These are phyloP conservation scores for Podarcis siculus DNA, from an alignment of 2,797 vertebrate genomes.

Conservation along the genomic window DNA sequence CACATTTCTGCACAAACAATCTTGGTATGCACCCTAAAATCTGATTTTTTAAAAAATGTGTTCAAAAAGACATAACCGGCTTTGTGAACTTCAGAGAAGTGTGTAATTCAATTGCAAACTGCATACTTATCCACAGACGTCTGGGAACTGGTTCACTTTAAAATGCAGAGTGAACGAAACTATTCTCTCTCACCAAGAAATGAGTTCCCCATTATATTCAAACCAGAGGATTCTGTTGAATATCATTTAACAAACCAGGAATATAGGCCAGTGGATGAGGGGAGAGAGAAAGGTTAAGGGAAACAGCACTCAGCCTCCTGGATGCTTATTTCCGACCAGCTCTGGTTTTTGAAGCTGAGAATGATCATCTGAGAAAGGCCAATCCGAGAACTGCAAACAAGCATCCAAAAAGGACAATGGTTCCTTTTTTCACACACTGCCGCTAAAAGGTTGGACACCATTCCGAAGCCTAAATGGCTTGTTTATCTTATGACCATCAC, in stretches of 20 bases:
- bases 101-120: background rate
- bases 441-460: background rate
- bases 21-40: too few species aligned
- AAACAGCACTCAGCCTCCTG: background rate
- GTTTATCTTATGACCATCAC: background rate
- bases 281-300: background rate
- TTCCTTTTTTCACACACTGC: background rate
- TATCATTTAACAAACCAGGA: background rate
- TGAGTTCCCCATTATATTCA: background rate
- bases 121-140: background rate
- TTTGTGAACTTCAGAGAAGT: background rate
- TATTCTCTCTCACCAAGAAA: background rate
- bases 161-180: background rate
- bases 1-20: too few species aligned
- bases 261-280: background rate
- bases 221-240: background rate
- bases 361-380: background rate
- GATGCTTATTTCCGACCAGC: background rate
- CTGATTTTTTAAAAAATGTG: too few species aligned
- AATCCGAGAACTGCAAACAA: background rate
- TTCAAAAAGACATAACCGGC: background rate
- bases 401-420: background rate
- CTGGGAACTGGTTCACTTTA: background rate
- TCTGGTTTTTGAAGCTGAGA: background rate
- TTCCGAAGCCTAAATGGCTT: background rate